Base-by-base conservation (phyloP, 2,888 invertebrate genomes). In the Tricholauxania praeusta region DNA sequence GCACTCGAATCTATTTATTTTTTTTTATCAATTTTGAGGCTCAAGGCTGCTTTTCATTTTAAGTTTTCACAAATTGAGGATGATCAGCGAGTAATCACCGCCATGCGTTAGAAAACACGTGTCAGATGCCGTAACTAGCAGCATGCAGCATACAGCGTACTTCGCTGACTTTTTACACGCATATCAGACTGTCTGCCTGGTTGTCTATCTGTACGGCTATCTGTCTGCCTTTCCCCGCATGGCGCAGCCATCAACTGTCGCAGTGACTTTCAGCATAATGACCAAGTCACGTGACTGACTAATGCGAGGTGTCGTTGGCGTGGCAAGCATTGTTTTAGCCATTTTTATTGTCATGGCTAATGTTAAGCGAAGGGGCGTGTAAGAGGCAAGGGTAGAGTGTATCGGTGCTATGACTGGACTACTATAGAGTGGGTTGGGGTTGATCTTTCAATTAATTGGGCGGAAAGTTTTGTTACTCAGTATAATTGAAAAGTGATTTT, bases 221-320 rank as follows among this genome's bases (percentile, higher is more conserved):
- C 32, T 67, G 67, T 59, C 60, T 59, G 19, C 32, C 51, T 69
- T n/a, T 22, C 39, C 39, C 39, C 28, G 64, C n/a, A 15, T 55
- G 39, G 10, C 51, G 10, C 39, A 39, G 39, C 39, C 8, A 39
- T 39, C 39, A 39, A 28, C 22, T 64, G 67, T n/a, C 47, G 32
- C 57, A 47, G 47, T 53, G 49, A 51, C 82, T 82, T 82, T 80
- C 81, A 80, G 79, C 80, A 77, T 83, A 83, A 84, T 81, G 82
- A 80, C 82, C 82, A 80, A 78, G 84, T 79, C 84, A 85, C 84
- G 84, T 85, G 84, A 77, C 86, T 22, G 70, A 28, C 71, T 74
- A 77, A 77, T 79, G 77, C 70, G 55, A 63, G 70, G 70, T 70
- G 70, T 70, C 55, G 62, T 32, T 69, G 62, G 49, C 17, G 14